phyloP scores from a whole-genome alignment of 2,113 vertebrate genomes.

The Nibea coibor region DNA sequence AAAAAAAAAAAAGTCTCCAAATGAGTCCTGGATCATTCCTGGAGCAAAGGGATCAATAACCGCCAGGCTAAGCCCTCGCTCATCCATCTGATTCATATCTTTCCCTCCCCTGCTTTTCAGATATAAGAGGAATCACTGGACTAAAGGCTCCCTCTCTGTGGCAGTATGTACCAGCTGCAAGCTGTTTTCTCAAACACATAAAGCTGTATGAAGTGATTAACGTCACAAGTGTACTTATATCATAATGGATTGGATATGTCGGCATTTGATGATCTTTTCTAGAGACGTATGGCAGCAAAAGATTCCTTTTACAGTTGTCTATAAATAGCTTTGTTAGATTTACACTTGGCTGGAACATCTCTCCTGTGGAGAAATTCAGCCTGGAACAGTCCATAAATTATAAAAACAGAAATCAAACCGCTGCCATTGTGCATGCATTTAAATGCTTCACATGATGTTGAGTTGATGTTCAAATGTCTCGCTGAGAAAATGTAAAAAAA shows the following conservation, averaged over 20 bases:
- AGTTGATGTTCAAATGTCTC: constrained; percentile 15
- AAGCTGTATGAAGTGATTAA: constrained; percentile 57
- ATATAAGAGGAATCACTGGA: constrained; percentile 56
- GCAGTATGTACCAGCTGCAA: constrained; percentile 45
- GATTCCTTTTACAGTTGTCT: constrained; percentile 31
- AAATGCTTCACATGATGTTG: constrained; percentile 25
- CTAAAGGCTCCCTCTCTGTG: constrained; percentile 53
- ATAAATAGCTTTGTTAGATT: constrained; percentile 52
- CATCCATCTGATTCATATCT: constrained; percentile 84
- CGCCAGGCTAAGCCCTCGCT: constrained; percentile 78
- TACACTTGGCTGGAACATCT: constrained; percentile 34
- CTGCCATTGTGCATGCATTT: constrained; percentile 24
- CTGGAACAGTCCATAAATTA: constrained; percentile 43
- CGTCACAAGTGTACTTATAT: constrained; percentile 48
- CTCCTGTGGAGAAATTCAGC: constrained; percentile 25
- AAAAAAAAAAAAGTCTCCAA: constrained; percentile 68
- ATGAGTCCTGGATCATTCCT: constrained; percentile 82
- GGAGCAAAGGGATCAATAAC: constrained; percentile 80
- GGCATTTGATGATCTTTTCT: constrained; percentile 15
- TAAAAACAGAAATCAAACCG: constrained; percentile 31
- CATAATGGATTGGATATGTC: constrained; percentile 53
- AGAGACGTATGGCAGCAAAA: constrained; percentile 24
- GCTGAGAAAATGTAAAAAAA: neutral
- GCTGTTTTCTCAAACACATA: constrained; percentile 52
- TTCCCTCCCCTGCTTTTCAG: constrained; percentile 40